Evolutionary conservation across 2,113 vertebrate species (phyloP), one percentile per base, ranked within the genome.

Genomic region (Xenotilapia flavipinnis): DNA sequence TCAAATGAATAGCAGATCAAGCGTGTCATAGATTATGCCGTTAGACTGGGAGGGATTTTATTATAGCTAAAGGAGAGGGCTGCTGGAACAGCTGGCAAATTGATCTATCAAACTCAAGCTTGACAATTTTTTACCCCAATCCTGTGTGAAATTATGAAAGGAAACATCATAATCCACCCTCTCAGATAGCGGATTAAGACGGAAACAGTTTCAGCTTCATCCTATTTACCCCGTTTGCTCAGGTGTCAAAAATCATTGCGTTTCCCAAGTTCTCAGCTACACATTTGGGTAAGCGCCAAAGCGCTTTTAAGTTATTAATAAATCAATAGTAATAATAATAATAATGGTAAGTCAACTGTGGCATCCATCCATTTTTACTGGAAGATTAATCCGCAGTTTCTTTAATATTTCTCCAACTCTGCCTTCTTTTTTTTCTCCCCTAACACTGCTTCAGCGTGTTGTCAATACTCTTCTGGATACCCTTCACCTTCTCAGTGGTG

Each of bases 1-100:
- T 95, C 91, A 95, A 95, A 95, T 94, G 90, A 96, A 95, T 92
- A 85, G 91, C 87, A 92, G 94, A 95, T 96, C 93, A 94, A 95
- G 94, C 90, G 51, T 92, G 90, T 92, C 94, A 88, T 84, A 95
- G 94, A 95, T 96, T 94, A 96, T 81, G 83, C 93, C 68, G 84
- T 93, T 90, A 85, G 93, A 94, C 94, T 91, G 93, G 80, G 90
- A 92, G 94, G 90, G 95, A 94, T 93, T 94, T 92, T 92, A 91
- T 89, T 92, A 92, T 87, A 87, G 90, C 83, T 58, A 87, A 91
- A 86, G 81, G 87, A 87, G 90, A 90, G 83, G 89, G 85, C 85
- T 87, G 92, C 89, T 91, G 90, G 91, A 92, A 85, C 89, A 88
- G 92, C 86, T 83, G 80, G 83, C 84, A 95, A 96, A 96, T 96